These are phyloP conservation scores for Phyllostomus discolor DNA, from an alignment of 2,113 vertebrate genomes.

Conservation along the genomic window DNA sequence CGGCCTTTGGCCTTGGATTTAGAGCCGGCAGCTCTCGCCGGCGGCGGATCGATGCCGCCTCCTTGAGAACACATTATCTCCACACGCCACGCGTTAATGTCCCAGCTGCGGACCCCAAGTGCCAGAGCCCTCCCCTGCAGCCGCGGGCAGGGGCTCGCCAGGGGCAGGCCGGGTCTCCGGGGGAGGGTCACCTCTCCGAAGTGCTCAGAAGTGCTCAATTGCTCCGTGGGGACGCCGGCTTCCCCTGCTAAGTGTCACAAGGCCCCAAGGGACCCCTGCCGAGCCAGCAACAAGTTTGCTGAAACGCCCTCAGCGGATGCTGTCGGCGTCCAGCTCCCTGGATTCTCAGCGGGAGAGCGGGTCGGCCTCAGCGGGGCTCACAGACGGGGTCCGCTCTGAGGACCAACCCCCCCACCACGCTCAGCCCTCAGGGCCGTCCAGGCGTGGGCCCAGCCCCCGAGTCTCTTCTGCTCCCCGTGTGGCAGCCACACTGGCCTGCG, in stretches of 20 bases:
- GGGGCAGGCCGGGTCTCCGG: background rate
- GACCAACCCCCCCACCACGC: background rate
- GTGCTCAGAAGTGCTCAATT: slow-evolving; percentile 64
- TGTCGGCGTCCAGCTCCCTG: rapidly evolving
- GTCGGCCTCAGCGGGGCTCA: background rate
- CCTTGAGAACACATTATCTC: slow-evolving; percentile 30
- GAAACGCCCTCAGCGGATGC: background rate
- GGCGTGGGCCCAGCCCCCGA: no score
- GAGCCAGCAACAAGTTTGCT: slow-evolving; percentile 52
- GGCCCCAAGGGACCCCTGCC: background rate
- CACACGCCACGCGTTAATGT: rapidly evolving
- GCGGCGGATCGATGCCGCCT: background rate
- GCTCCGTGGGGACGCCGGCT: background rate
- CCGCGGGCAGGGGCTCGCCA: background rate
- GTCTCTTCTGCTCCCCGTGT: rapidly evolving
- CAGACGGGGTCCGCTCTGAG: rapidly evolving
- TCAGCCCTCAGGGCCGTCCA: rapidly evolving
- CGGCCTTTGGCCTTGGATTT: background rate
- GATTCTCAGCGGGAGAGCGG: rapidly evolving
- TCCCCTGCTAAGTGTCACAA: slow-evolving; percentile 47
- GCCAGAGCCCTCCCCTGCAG: background rate
- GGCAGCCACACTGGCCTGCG: rapidly evolving
- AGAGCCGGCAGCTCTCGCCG: rapidly evolving
- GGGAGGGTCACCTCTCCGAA: slow-evolving; percentile 44
- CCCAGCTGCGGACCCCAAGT: slow-evolving; percentile 12